Percentiles rank a stretch among this genome's conserved stretches.
These are phyloP conservation scores for Pelecanoides urinatrix DNA, from an alignment of 2,113 vertebrate species.

Conservation along the genomic window DNA sequence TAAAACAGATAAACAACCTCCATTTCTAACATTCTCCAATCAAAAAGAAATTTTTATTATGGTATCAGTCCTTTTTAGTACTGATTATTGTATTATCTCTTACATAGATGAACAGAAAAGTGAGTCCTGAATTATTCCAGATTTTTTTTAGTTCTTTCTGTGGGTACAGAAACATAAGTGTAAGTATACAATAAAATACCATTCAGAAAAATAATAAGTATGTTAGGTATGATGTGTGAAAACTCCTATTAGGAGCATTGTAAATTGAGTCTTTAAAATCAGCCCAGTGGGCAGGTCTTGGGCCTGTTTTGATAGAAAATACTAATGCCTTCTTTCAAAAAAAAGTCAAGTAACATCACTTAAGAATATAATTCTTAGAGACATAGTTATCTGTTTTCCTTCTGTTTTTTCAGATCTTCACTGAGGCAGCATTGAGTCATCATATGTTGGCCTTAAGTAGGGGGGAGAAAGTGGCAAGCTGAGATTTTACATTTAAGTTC, in stretches of 20 bases:
- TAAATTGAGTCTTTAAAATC: not conserved
- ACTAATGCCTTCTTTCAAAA: not conserved
- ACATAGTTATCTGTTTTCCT: not conserved
- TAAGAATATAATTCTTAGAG: not conserved
- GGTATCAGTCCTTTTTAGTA: not conserved
- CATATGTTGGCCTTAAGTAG: not conserved
- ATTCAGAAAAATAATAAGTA: not conserved
- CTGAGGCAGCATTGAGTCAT: not conserved
- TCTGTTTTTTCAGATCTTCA: not conserved
- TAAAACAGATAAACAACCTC: not conserved
- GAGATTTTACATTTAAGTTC: not conserved
- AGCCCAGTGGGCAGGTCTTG: not conserved
- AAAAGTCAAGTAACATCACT: not conserved
- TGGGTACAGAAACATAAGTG: not conserved
- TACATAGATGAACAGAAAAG: not conserved
- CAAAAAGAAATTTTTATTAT: not conserved
- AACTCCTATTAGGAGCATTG: not conserved
- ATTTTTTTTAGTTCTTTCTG: not conserved
- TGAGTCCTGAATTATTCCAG: not conserved
- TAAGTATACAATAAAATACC: not conserved
- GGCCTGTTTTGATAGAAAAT: not conserved
- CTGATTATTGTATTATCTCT: not conserved
- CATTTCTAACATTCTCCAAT: not conserved
- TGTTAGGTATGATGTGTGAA: not conserved
- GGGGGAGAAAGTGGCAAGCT: not conserved